Evolutionary conservation across 1,140 invertebrate genomes (phyloP), one percentile per base, ranked within the genome.

Genomic region (Trichoplusia ni): DNA sequence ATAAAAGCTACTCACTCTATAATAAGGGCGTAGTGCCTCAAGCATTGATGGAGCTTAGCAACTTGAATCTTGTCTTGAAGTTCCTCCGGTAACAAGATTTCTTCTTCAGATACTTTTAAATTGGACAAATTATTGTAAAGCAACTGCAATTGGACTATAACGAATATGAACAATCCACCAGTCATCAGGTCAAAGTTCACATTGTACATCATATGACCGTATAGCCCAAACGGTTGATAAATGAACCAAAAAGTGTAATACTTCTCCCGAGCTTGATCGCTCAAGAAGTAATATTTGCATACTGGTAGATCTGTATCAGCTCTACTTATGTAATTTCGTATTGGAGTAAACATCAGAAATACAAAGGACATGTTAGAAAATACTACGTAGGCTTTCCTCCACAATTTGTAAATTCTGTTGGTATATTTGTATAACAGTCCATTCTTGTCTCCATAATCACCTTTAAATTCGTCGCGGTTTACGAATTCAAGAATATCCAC

Each of bases 241-340:
- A 82, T 37, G 37, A 72, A 83, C 63, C 51, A 80, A 19, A 67
- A 73, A 8, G 63, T n/a, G 60, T 80, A 88, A 73, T 82, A 80
- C 4, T 58, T 54, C 19, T 69, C 14, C 21, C 77, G 40, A 2
- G 56, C 13, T 35, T 78, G 53, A 2, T 76, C 65, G n/a, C 61
- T 71, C 21, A 88, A 67, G 64, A 86, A 88, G 70, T 82, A 85
- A 69, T 85, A 88, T 65, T 79, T 80, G 54, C 77, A 82, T 42
- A 88, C 68, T 11, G 84, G 85, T 42, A 88, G 63, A 37, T 83
- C 69, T 18, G 78, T 40, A 3, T 58, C 51, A 13, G 64, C 56
- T 27, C 71, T 68, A 27, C 72, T 78, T 65, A 81, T 65, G 0
- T 79, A 64, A 64, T 77, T 40, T 13, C 81, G 54, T 56, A 84